Conservation (phyloP, 2,797 vertebrate species). For the Octomys mimax region DNA sequence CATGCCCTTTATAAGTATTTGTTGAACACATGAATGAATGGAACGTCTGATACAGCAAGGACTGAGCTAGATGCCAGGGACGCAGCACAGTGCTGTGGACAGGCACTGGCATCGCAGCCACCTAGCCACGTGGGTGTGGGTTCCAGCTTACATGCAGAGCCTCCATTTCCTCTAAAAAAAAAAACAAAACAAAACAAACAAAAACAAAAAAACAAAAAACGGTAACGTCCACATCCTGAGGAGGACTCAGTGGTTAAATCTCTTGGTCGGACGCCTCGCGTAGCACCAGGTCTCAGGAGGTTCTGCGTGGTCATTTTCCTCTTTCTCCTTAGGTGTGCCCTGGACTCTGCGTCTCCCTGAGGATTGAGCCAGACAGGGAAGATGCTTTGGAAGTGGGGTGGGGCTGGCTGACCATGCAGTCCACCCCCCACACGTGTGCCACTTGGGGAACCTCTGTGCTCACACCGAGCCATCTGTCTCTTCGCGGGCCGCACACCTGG, state of each 20-base stretch:
- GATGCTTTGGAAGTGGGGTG: not conserved
- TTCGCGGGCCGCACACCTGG: constrained; percentile 74
- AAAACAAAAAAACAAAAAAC: not conserved
- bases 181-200: too few species aligned
- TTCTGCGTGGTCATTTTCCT: not conserved
- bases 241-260: not conserved
- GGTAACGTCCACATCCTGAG: rapidly evolving
- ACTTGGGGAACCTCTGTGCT: constrained; percentile 20
- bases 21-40: not conserved
- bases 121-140: not conserved
- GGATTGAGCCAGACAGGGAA: constrained; percentile 52
- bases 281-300: not conserved
- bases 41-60: not conserved
- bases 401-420: not conserved
- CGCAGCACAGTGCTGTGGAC: not conserved
- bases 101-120: not conserved
- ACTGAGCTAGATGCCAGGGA: not conserved
- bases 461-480: constrained; percentile 67
- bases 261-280: not conserved
- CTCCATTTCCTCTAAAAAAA: constrained; percentile 30
- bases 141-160: not conserved
- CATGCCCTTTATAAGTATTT: not conserved
- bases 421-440: not conserved
- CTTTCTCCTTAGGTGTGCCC: not conserved
- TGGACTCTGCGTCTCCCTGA: constrained; percentile 15